These are phyloP conservation scores for Melanostoma scalare DNA, from an alignment of 2,888 invertebrate species.

Conservation along the genomic window DNA sequence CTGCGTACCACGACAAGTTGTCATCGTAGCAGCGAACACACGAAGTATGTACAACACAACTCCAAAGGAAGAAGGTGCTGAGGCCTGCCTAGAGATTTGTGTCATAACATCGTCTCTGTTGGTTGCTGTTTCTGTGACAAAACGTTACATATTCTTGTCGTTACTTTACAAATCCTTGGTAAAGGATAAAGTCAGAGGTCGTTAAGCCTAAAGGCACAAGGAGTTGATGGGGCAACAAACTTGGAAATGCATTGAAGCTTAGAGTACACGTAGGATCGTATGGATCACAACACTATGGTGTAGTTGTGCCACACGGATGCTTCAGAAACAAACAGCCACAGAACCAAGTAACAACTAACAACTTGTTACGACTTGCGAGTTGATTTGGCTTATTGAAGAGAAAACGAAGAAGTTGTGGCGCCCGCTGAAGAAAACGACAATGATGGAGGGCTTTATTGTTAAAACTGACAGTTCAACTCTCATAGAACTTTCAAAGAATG, in stretches of 20 bases:
- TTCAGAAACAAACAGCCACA: slow-evolving; percentile 7
- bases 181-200: slow-evolving; percentile 47
- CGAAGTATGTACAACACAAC: slow-evolving; percentile 9
- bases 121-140: slow-evolving; percentile 44
- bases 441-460: slow-evolving; percentile 56
- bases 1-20: slow-evolving; percentile 37
- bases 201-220: slow-evolving; percentile 57
- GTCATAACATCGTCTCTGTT: slow-evolving; percentile 40
- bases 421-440: slow-evolving; percentile 52
- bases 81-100: slow-evolving; percentile 51
- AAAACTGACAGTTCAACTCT: slow-evolving; percentile 35
- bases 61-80: slow-evolving; percentile 14
- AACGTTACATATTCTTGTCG: slow-evolving; percentile 48
- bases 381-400: slow-evolving; percentile 71
- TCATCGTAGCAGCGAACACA: slow-evolving; percentile 25
- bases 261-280: neutral
- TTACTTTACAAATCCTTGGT: slow-evolving; percentile 52
- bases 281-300: neutral
- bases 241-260: slow-evolving; percentile 16
- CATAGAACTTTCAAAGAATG: slow-evolving; percentile 5
- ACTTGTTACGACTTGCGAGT: slow-evolving; percentile 64
- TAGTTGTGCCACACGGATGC: slow-evolving; percentile 6
- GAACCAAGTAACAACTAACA: slow-evolving; percentile 39
- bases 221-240: slow-evolving; percentile 61
- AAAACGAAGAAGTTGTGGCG: slow-evolving; percentile 42